These are phyloP conservation scores for Nothocercus julius DNA, from an alignment of 2,113 vertebrate genomes.

Conservation along the genomic window DNA sequence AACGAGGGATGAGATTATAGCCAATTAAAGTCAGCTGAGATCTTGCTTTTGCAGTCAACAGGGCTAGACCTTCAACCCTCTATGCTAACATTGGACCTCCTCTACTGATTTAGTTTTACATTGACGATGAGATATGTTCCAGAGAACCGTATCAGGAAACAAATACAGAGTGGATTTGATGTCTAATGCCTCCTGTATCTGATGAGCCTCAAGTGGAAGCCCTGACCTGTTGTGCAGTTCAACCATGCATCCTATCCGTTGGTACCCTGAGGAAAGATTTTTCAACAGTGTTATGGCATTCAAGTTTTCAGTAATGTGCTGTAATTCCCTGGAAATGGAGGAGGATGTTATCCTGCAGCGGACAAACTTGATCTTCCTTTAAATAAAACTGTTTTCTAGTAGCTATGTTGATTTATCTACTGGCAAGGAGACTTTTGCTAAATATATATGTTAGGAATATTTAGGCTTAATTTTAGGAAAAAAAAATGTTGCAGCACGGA, in stretches of 20 bases:
- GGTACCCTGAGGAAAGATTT: constrained; percentile 9
- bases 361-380: constrained; percentile 22
- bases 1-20: neutral
- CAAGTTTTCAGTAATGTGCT: neutral
- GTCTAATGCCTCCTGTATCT: neutral
- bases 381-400: neutral
- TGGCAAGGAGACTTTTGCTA: neutral
- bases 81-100: neutral
- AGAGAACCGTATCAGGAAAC: neutral
- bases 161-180: neutral
- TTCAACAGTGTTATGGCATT: constrained; percentile 21
- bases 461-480: neutral
- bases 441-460: neutral
- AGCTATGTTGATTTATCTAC: neutral
- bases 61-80: neutral
- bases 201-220: neutral
- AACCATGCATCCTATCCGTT: neutral
- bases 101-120: neutral
- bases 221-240: neutral
- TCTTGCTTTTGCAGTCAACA: neutral
- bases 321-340: constrained; percentile 49
- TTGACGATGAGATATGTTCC: neutral
- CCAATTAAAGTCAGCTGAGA: neutral
- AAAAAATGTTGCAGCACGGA: neutral
- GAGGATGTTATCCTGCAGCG: constrained; percentile 33